phyloP scores from a whole-genome alignment of 2,888 invertebrate genomes.

The Didymodactylos carnosus region DNA sequence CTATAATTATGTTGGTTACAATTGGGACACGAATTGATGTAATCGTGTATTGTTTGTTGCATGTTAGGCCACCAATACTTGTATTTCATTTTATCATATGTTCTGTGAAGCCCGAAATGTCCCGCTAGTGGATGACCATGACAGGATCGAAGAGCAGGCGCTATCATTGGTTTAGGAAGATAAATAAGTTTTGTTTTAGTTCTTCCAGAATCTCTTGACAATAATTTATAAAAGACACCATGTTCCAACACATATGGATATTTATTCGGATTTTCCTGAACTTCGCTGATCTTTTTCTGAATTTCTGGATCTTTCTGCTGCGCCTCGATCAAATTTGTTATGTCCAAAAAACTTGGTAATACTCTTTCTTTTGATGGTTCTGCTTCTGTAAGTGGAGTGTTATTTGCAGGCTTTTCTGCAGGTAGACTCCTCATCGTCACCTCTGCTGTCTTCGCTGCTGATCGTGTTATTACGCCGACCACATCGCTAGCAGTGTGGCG shows the following conservation, averaged over 20 bases:
- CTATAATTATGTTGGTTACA: not conserved
- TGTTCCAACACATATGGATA: not conserved
- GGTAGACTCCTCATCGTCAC: too few relatives aligned
- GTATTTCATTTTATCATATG: not conserved
- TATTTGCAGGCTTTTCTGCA: too few relatives aligned
- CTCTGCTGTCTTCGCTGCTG: too few relatives aligned
- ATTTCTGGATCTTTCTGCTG: not conserved
- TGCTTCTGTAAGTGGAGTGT: too few relatives aligned
- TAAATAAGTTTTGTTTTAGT: not conserved
- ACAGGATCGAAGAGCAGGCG: not conserved
- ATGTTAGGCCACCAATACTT: not conserved
- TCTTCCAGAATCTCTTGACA: not conserved
- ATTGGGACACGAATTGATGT: not conserved
- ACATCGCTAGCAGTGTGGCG: too few relatives aligned
- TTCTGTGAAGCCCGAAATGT: not conserved
- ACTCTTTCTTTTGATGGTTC: too few relatives aligned
- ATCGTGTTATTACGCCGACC: too few relatives aligned
- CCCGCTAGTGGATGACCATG: not conserved
- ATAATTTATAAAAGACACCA: not conserved
- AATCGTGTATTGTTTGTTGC: not conserved
- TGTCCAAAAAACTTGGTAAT: too few relatives aligned
- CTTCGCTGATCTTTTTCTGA: not conserved
- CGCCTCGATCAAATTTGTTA: not conserved
- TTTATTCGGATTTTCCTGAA: not conserved
- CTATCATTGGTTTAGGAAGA: not conserved